A percentile compares a stretch with the other conserved stretches of the same genome.
These are phyloP conservation scores for Panulirus ornatus DNA, from an alignment of 1,140 invertebrate genomes.

Conservation along the genomic window DNA sequence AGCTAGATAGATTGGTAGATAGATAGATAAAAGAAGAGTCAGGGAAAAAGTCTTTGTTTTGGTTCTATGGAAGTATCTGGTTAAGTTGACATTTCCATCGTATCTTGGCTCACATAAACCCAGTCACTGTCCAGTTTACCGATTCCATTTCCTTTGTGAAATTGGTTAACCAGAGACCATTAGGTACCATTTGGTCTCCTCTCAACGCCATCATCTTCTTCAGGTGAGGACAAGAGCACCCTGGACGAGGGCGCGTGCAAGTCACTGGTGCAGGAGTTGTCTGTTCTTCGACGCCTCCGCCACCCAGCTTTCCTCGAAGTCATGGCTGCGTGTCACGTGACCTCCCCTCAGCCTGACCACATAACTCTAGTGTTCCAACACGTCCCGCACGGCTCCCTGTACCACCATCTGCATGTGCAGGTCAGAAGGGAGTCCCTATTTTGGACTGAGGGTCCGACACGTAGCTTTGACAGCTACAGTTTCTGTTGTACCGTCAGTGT, in stretches of 20 bases:
- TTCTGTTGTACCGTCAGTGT: no score
- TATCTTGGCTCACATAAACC: no score
- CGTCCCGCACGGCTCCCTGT: slow-evolving; percentile 78
- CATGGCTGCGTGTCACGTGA: slow-evolving; percentile 78
- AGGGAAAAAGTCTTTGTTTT: neutral
- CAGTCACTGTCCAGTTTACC: no score
- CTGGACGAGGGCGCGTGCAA: slow-evolving; percentile 48
- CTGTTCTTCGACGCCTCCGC: slow-evolving; percentile 77
- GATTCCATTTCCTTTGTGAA: no score
- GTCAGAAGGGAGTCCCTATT: no score
- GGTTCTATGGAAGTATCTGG: no score
- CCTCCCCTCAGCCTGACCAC: slow-evolving; percentile 77
- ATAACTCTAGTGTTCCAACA: slow-evolving; percentile 79
- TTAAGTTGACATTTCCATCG: no score
- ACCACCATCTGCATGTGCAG: slow-evolving; percentile 76
- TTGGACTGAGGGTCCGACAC: no score
- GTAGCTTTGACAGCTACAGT: no score
- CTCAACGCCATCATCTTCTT: neutral
- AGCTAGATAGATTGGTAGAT: no score
- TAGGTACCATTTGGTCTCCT: neutral
- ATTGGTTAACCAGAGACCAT: no score
- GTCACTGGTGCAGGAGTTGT: slow-evolving; percentile 76
- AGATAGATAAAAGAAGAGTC: no score
- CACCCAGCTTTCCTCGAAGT: slow-evolving; percentile 79
- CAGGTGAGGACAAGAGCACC: slow-evolving; percentile 40